Conservation (phyloP, 2,797 vertebrate genomes). For the Balearica regulorum region DNA sequence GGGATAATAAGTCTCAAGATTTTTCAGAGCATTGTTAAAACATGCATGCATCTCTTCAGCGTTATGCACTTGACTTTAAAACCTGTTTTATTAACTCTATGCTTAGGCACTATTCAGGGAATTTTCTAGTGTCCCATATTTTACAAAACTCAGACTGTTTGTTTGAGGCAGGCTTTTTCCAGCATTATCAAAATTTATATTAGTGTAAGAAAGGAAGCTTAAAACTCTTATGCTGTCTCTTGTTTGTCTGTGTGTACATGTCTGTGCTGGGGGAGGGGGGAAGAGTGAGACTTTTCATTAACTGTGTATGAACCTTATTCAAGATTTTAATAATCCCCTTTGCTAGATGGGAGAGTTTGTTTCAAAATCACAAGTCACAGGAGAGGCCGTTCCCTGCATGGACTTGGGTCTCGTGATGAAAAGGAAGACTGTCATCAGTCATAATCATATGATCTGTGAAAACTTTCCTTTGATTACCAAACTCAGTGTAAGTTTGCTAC, state of each 20-base stretch:
- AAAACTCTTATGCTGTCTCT: not conserved
- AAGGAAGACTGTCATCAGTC: not conserved
- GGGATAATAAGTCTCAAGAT: not conserved
- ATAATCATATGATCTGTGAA: not conserved
- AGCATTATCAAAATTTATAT: not conserved
- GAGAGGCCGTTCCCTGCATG: not conserved
- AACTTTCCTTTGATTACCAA: not conserved
- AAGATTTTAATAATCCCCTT: not conserved
- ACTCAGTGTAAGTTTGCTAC: not conserved
- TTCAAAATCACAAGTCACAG: not conserved
- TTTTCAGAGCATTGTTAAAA: not conserved
- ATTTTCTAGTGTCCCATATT: not conserved
- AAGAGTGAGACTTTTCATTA: not conserved
- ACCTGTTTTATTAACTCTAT: not conserved
- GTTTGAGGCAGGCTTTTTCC: not conserved
- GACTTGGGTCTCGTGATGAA: not conserved
- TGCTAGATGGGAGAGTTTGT: not conserved
- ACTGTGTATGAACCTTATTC: not conserved
- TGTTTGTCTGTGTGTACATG: not conserved
- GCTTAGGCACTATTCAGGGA: not conserved
- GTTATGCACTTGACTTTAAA: not conserved
- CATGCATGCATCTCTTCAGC: not conserved
- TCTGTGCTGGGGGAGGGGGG: not conserved
- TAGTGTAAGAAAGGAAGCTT: not conserved
- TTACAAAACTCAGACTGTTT: not conserved